These are phyloP conservation scores for Halcyon senegalensis DNA, from an alignment of 2,113 vertebrate species.

Conservation along the genomic window DNA sequence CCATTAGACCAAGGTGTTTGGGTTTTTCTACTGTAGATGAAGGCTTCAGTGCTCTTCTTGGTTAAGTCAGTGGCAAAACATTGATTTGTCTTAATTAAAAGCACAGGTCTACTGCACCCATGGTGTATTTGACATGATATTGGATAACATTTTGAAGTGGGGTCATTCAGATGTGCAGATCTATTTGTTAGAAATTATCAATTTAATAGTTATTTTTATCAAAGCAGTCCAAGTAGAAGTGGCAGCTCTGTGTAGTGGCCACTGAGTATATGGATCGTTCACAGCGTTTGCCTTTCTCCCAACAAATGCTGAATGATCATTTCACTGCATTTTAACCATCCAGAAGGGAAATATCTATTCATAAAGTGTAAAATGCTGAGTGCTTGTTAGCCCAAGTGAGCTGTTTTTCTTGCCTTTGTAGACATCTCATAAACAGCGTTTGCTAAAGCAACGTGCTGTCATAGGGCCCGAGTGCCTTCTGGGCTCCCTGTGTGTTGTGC, in stretches of 20 bases:
- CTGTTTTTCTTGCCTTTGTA: neutral
- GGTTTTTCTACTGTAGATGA: neutral
- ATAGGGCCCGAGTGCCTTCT: neutral
- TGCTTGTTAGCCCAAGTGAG: neutral
- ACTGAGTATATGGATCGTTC: neutral
- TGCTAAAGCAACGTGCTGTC: neutral
- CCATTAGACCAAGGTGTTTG: neutral
- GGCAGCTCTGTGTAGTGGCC: neutral
- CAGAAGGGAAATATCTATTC: conserved; percentile 47
- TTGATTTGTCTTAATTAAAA: neutral
- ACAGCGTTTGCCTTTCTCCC: neutral
- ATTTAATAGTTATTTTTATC: neutral
- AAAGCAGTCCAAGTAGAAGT: neutral
- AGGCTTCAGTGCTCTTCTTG: neutral
- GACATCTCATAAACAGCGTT: neutral
- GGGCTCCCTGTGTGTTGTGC: neutral
- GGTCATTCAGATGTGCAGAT: neutral
- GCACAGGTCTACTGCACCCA: neutral
- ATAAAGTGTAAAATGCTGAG: neutral
- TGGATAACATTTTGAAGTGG: neutral
- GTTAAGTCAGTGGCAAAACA: neutral
- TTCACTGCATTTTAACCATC: neutral
- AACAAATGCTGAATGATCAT: neutral
- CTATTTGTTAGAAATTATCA: neutral
- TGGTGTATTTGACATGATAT: neutral